Evolutionary conservation across 1,140 invertebrate species (phyloP), one percentile per base, ranked within the genome.

Genomic region (Drosophila ironensis): DNA sequence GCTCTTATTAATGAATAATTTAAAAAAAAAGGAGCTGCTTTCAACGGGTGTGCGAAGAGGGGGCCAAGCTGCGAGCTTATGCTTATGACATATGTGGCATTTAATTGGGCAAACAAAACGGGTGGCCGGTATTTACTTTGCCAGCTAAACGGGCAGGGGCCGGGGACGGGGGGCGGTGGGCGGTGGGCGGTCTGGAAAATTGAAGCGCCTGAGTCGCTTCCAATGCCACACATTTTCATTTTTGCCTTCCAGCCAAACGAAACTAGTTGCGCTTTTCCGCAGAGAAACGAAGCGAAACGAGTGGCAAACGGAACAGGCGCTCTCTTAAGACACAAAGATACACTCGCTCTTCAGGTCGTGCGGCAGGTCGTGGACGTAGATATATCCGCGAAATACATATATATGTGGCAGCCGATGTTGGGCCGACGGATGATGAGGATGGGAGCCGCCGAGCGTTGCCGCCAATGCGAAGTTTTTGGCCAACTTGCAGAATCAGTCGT

Each of bases 401-500:
- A 37, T 37, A 4, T 11, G 5, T 16, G 8, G 17, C 20, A 20
- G 38, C 37, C 54, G 46, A 25, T 17, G 30, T 24, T 17, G n/a
- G 35, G 8, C 46, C 68, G 52, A 46, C 27, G 35, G 51, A 47
- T 41, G 53, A 17, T 53, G 37, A 44, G 44, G 28, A 9, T 27
- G 27, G 27, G 37, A 46, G 17, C 14, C 40, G 60, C n/a, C 42
- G 52, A 64, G 51, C 19, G 53, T 16, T 3, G 33, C 30, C 35
- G 53, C 45, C 77, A 66, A 56, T 48, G 72, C 47, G 48, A 68
- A 71, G 61, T 87, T 64, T 63, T 63, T 86, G 80, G 81, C 69
- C 78, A 81, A 82, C 60, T 81, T 77, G 72, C 66, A 86, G 81
- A 86, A 80, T 87, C 80, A 86, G 80, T 86, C 80, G 80, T 86